Base-by-base conservation (phyloP, 1,140 invertebrate genomes). In the Achroia grisella region DNA sequence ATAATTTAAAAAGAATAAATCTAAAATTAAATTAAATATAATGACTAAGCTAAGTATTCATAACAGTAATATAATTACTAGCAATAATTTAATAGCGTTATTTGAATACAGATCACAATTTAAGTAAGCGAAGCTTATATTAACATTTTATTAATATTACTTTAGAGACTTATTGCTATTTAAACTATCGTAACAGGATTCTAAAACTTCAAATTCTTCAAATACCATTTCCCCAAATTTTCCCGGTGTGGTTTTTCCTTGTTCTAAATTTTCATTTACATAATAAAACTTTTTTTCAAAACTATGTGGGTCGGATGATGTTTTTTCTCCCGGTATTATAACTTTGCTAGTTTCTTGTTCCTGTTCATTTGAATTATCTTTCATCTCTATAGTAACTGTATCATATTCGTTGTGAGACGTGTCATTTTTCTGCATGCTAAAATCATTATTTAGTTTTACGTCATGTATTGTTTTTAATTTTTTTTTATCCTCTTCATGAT, bases 221-320 rank as follows among this genome's bases (percentile, higher is more conserved):
- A 94, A 94, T 60, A 94, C 92, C 89, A 94, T 94, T 53, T 94
- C 93, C 5, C 91, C 91, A 59, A 91, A 91, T 61, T 92, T 91
- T 39, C 88, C 88, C 3, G 80, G 73, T 39, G 87, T 78, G 44
- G 84, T 73, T 59, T 86, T 87, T 44, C 62, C 86, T 49, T 87
- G 71, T 43, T 88, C 84, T 42, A 86, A 71, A 47, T 72, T 83
- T 11, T 79, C 71, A 45, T 86, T 86, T 4, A 85, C 65, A 27
- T 86, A 87, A 48, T 87, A 87, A 55, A 73, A 86, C 58, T 86
- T 87, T 47, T 86, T 86, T 62, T 85, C 79, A 43, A 82, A 83
- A 41, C 55, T 75, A 17, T 76, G 67, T 10, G 67, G 42, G 39
- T 80, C 77, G 45, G 56, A 58, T 4, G 51, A 39, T 56, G 67